These are phyloP conservation scores for Pristis pectinata DNA, from an alignment of 2,797 vertebrate species.

Conservation along the genomic window DNA sequence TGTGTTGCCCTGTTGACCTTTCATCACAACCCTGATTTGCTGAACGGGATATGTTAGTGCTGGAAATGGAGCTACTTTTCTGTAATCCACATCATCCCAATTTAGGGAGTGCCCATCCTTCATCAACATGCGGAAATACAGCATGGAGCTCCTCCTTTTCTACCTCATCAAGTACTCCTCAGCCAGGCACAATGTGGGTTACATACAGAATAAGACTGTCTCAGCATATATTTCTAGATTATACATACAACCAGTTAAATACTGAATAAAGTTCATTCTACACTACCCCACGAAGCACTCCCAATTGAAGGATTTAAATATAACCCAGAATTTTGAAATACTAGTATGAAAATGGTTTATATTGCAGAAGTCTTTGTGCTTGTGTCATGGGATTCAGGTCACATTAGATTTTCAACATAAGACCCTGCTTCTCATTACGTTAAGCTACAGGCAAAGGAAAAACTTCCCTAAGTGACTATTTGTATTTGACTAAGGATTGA, in stretches of 20 bases:
- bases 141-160: not conserved
- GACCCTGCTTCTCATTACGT: not conserved
- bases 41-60: not conserved
- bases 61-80: not conserved
- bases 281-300: not conserved
- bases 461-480: not conserved
- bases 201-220: not conserved
- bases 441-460: not conserved
- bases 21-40: too few species aligned
- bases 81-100: not conserved
- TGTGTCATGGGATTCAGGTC: not conserved
- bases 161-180: not conserved
- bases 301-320: not conserved
- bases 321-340: not conserved
- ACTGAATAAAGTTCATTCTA: not conserved
- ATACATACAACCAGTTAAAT: not conserved
- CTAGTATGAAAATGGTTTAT: not conserved
- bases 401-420: not conserved
- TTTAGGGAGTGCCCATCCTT: not conserved
- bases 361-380: not conserved
- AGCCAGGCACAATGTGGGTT: not conserved
- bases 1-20: too few species aligned
- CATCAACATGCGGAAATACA: not conserved
- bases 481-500: not conserved
- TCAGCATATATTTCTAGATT: not conserved